phyloP scores from a whole-genome alignment of 2,888 invertebrate genomes.

The Notodonta ziczac region DNA sequence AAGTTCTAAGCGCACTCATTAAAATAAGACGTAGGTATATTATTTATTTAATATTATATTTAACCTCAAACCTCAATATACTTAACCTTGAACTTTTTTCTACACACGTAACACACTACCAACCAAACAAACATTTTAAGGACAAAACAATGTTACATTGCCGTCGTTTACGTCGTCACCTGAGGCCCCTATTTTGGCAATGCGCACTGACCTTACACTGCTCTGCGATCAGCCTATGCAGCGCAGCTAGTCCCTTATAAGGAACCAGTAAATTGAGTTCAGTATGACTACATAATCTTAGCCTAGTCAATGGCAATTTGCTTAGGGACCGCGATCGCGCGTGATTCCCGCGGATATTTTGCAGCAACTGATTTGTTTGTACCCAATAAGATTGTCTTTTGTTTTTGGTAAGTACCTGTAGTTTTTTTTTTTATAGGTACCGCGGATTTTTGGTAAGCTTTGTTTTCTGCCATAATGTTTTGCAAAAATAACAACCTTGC shows the following conservation, averaged over 20 bases:
- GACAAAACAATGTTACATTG: slow-evolving; percentile 8
- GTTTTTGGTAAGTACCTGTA: too few relatives aligned
- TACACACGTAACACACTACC: background rate
- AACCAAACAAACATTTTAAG: slow-evolving; percentile 12
- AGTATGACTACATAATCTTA: slow-evolving; percentile 32
- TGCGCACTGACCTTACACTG: slow-evolving; percentile 39
- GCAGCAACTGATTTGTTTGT: background rate
- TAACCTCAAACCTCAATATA: background rate
- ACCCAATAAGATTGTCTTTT: background rate
- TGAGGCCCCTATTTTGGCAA: slow-evolving; percentile 33
- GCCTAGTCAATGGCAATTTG: slow-evolving; percentile 22
- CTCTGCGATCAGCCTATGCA: slow-evolving; percentile 20
- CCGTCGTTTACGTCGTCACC: slow-evolving; percentile 21
- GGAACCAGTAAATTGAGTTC: slow-evolving; percentile 28
- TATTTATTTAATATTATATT: background rate
- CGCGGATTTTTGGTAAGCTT: too few relatives aligned
- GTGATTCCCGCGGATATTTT: background rate
- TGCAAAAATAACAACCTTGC: too few relatives aligned
- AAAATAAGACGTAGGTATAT: background rate
- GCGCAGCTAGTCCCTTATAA: slow-evolving; percentile 38
- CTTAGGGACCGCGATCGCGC: background rate
- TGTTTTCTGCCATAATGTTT: too few relatives aligned
- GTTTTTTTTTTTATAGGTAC: too few relatives aligned
- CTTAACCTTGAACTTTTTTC: background rate
- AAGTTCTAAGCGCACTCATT: too few relatives aligned